These are phyloP conservation scores for Pocillopora verrucosa DNA, from an alignment of 64 coral and sea anemone species.

Conservation along the genomic window DNA sequence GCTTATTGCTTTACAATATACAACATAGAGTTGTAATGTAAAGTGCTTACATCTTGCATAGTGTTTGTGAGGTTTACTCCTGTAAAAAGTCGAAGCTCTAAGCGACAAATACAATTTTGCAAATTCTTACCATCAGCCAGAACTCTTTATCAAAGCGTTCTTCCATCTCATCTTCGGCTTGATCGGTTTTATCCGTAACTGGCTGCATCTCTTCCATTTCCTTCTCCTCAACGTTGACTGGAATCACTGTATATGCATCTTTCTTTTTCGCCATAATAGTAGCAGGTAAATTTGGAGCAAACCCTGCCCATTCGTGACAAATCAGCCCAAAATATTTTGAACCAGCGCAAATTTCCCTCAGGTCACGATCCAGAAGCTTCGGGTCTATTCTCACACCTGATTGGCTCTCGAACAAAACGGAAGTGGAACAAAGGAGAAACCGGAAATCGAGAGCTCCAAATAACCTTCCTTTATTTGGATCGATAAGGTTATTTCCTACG, in stretches of 20 bases:
- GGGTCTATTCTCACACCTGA: neutral
- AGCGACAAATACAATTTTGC: neutral
- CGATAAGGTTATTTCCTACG: too few relatives aligned
- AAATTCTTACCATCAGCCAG: conserved; percentile 10
- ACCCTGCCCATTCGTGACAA: too few relatives aligned
- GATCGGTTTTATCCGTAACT: neutral
- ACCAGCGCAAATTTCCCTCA: neutral
- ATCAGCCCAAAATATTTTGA: conserved; percentile 5
- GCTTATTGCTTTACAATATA: too few relatives aligned
- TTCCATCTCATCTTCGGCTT: conserved; percentile 15
- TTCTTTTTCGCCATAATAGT: neutral
- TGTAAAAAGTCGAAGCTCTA: too few relatives aligned
- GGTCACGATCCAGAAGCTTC: neutral
- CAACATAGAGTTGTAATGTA: too few relatives aligned
- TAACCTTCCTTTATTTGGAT: neutral
- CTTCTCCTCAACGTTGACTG: conserved; percentile 31
- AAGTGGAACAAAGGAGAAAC: neutral
- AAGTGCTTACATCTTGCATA: too few relatives aligned
- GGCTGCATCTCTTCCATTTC: conserved; percentile 22
- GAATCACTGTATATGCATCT: conserved; percentile 36
- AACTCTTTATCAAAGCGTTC: conserved; percentile 24
- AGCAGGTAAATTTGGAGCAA: neutral
- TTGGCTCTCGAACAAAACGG: conserved; percentile 11
- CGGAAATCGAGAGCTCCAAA: neutral
- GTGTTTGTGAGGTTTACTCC: too few relatives aligned